phyloP scores from a whole-genome alignment of 1,140 invertebrate genomes.

The Sminthurides bifidus region DNA sequence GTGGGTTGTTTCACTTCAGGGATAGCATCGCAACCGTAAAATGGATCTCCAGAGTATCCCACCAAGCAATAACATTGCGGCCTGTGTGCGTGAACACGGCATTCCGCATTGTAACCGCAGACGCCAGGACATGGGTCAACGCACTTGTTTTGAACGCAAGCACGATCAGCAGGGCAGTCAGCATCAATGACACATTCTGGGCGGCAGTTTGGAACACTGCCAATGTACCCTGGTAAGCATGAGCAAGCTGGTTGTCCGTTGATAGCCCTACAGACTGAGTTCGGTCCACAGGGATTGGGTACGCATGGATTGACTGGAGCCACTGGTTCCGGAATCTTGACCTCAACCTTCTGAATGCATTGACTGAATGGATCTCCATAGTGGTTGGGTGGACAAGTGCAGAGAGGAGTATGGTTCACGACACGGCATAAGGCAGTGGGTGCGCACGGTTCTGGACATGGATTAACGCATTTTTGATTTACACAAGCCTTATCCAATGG shows the following conservation, averaged over 20 bases:
- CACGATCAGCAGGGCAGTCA: slow-evolving; percentile 57
- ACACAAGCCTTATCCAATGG: slow-evolving; percentile 52
- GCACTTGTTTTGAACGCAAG: slow-evolving; percentile 61
- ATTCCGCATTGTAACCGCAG: slow-evolving; percentile 45
- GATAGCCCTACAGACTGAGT: slow-evolving; percentile 40
- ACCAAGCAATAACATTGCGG: slow-evolving; percentile 52
- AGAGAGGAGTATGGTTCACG: slow-evolving; percentile 56
- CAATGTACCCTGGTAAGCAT: slow-evolving; percentile 34
- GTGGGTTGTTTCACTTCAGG: slow-evolving; percentile 45
- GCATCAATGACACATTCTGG: slow-evolving; percentile 32
- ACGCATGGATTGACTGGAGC: slow-evolving; percentile 48
- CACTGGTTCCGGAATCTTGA: slow-evolving; percentile 37
- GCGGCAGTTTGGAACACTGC: slow-evolving; percentile 33
- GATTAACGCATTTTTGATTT: slow-evolving; percentile 52
- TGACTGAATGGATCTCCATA: slow-evolving; percentile 64
- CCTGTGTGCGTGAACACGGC: slow-evolving; percentile 65
- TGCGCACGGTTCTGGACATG: slow-evolving; percentile 41
- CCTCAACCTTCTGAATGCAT: slow-evolving; percentile 19
- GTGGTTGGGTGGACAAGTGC: slow-evolving; percentile 54
- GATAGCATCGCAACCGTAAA: slow-evolving; percentile 42
- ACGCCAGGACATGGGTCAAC: slow-evolving; percentile 49
- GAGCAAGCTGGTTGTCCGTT: slow-evolving; percentile 33
- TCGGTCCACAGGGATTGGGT: slow-evolving; percentile 39
- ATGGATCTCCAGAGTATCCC: slow-evolving; percentile 38
- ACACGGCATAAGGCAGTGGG: slow-evolving; percentile 39